Evolutionary conservation across 1,140 invertebrate genomes (phyloP).

Genomic region (Carposina sasakii): DNA sequence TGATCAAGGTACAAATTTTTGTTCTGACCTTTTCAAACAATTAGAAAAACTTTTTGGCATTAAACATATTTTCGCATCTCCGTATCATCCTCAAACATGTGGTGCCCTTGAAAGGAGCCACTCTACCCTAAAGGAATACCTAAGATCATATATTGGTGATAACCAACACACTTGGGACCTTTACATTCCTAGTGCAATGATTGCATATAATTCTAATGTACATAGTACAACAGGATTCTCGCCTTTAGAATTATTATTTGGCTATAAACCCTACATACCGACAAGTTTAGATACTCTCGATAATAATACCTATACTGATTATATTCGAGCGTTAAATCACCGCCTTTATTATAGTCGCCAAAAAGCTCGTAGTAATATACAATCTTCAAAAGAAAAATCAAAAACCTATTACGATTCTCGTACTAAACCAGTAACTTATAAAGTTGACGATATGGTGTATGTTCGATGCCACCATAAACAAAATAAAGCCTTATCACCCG

Average conservation of each 20-base stretch:
- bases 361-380: constrained; percentile 4
- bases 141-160: constrained; percentile 34
- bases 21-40: constrained; percentile 38
- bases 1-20: constrained; percentile 46
- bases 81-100: constrained; percentile 48
- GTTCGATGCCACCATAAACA: neutral
- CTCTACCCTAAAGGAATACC: constrained; percentile 31
- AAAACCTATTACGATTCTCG: neutral
- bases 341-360: constrained; percentile 9
- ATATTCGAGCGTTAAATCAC: constrained; percentile 13
- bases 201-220: constrained; percentile 42
- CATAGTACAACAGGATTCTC: constrained; percentile 30
- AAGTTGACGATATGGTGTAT: constrained; percentile 3
- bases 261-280: constrained; percentile 29
- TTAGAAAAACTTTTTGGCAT: constrained; percentile 36
- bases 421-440: neutral
- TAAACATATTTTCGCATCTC: constrained; percentile 35
- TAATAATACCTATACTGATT: constrained; percentile 17
- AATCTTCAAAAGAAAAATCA: constrained; percentile 5
- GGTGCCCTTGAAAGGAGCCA: constrained; percentile 28
- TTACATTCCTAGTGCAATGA: constrained; percentile 34
- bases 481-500: constrained; percentile 7
- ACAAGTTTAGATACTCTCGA: constrained; percentile 11
- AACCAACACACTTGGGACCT: constrained; percentile 50
- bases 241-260: constrained; percentile 51